A percentile compares a stretch with the other conserved stretches of the same genome.
Evolutionary conservation across 2,888 invertebrate species (phyloP).

Genomic region (Epirrhoe tristata): DNA sequence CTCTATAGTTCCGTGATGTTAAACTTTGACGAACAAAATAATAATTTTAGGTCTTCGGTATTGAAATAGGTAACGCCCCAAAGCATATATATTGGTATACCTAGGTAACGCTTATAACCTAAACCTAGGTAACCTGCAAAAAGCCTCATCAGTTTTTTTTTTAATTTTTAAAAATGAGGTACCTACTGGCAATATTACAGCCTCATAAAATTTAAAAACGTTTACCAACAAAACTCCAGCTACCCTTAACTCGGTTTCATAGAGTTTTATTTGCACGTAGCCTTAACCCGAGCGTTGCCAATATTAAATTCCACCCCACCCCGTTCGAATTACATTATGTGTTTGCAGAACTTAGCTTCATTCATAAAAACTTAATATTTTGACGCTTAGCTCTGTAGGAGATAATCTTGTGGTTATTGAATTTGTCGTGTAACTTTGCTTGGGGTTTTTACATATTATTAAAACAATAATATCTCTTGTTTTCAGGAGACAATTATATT

Average conservation of each 20-base stretch:
- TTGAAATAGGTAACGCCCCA: too few relatives aligned
- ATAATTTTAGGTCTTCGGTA: too few relatives aligned
- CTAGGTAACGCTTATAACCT: too few relatives aligned
- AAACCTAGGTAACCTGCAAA: too few relatives aligned
- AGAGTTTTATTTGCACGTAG: constrained; percentile 80
- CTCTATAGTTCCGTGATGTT: too few relatives aligned
- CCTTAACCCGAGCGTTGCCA: constrained; percentile 80
- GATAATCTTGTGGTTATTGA: constrained; percentile 35
- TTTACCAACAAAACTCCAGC: constrained; percentile 31
- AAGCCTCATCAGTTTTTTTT: too few relatives aligned
- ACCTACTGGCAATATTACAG: too few relatives aligned
- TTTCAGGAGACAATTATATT: too few relatives aligned
- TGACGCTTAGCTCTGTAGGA: constrained; percentile 37
- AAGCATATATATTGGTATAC: too few relatives aligned
- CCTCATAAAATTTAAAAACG: constrained; percentile 10
- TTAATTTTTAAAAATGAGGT: too few relatives aligned
- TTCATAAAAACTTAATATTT: constrained; percentile 49
- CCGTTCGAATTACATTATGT: constrained; percentile 70
- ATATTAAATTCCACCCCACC: constrained; percentile 73
- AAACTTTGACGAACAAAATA: too few relatives aligned
- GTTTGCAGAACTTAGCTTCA: constrained; percentile 53
- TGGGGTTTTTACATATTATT: constrained; percentile 5
- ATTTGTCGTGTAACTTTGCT: constrained; percentile 21
- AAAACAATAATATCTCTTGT: too few relatives aligned
- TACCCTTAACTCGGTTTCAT: constrained; percentile 73